These are phyloP conservation scores for Pyrgilauda ruficollis DNA, from an alignment of 2,113 vertebrate species.

Conservation along the genomic window DNA sequence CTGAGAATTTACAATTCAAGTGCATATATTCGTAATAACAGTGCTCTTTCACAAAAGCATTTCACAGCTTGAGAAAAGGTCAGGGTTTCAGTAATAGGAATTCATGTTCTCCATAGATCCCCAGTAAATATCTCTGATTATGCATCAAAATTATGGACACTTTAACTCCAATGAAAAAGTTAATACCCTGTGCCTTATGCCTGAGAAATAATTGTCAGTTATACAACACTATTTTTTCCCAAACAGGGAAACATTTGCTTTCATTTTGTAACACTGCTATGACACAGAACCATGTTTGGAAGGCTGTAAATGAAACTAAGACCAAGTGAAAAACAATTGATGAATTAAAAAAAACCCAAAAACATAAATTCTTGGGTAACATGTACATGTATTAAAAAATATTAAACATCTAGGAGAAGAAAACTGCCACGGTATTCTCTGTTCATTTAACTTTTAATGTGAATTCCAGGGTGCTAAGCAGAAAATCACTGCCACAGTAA, in stretches of 20 bases:
- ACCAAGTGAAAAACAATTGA: background rate
- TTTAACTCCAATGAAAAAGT: background rate
- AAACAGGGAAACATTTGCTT: background rate
- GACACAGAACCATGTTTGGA: background rate
- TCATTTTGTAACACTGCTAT: background rate
- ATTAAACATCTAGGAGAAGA: background rate
- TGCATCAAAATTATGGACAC: background rate
- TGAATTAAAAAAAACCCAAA: background rate
- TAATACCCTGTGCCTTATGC: background rate
- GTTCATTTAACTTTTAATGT: background rate
- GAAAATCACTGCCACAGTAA: background rate
- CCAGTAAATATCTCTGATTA: background rate
- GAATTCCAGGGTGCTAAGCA: background rate
- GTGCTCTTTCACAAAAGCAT: background rate
- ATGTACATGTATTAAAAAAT: background rate
- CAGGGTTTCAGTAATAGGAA: background rate
- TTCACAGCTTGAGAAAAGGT: slow-evolving; percentile 14
- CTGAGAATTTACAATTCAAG: slow-evolving; percentile 20
- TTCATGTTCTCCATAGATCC: background rate
- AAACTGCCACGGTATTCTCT: background rate
- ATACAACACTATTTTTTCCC: background rate
- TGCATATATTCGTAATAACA: background rate
- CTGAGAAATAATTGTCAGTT: background rate
- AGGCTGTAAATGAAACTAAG: background rate
- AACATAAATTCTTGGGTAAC: background rate